Evolutionary conservation across 2,888 invertebrate genomes (phyloP), one percentile per base, ranked within the genome.

Genomic region (Chromoteleia sp.): DNA sequence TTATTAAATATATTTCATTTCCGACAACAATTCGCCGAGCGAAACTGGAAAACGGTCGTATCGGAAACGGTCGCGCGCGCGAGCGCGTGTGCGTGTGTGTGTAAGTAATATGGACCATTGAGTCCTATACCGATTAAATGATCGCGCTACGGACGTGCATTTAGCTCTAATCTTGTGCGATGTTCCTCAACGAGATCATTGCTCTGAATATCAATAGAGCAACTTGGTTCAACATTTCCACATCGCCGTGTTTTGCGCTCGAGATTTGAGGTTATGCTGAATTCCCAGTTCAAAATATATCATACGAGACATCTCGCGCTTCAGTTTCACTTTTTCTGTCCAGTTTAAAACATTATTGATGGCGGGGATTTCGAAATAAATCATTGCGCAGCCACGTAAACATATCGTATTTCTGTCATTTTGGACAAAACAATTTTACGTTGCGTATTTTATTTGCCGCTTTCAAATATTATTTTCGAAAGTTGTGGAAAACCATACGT

Each of bases 81-180:
- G n/a, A n/a, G n/a, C n/a, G n/a, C n/a, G n/a, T n/a, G n/a, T n/a
- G n/a, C n/a, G n/a, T n/a, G n/a, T n/a, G n/a, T n/a, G n/a, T n/a
- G n/a, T n/a, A n/a, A n/a, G n/a, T n/a, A n/a, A n/a, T n/a, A n/a
- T n/a, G n/a, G n/a, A n/a, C n/a, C n/a, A n/a, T n/a, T n/a, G n/a
- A n/a, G n/a, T n/a, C n/a, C n/a, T n/a, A n/a, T n/a, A n/a, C n/a
- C n/a, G n/a, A n/a, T n/a, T n/a, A n/a, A n/a, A n/a, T n/a, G n/a
- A n/a, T n/a, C 59, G 39, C 12, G 45, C 73, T 58, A 54, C 48
- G 41, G 56, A 50, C 30, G 56, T 12, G 48, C 54, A 68, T 79
- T 75, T 67, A 50, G 73, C 59, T 76, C 59, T 81, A 81, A 81
- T 76, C 76, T 81, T 67, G 76, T 15, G 61, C 71, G 73, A 68